These are phyloP conservation scores for Agrenia bidenticulata DNA, from an alignment of 2,888 invertebrate genomes.

Conservation along the genomic window DNA sequence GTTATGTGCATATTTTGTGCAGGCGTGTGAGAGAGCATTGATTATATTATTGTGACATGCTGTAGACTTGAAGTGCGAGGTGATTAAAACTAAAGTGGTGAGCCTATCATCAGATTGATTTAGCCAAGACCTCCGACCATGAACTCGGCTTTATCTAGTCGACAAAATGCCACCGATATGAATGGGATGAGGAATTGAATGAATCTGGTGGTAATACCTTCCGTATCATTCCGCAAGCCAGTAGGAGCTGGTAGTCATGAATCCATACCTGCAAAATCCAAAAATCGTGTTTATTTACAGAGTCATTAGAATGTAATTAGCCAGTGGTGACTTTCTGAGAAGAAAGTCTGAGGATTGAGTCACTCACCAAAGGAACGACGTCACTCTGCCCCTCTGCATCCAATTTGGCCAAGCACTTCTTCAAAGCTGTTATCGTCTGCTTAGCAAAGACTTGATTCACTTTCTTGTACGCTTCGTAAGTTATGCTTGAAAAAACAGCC, in stretches of 20 bases:
- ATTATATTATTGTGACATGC: no score
- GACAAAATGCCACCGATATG: not conserved
- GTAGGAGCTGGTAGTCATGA: conserved; percentile 61
- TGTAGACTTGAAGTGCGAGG: not conserved
- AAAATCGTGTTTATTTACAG: not conserved
- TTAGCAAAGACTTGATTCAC: conserved; percentile 57
- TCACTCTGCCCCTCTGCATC: conserved; percentile 54
- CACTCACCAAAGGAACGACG: conserved; percentile 55
- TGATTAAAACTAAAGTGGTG: not conserved
- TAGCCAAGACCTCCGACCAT: conserved; percentile 12
- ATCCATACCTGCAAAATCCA: conserved; percentile 58
- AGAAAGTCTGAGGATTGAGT: not conserved
- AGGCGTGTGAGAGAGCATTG: no score
- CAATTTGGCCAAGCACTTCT: conserved; percentile 54
- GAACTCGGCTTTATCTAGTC: not conserved
- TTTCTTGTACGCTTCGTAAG: conserved; percentile 56
- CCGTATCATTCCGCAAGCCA: conserved; percentile 59
- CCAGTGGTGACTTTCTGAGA: no score
- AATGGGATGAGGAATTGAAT: no score
- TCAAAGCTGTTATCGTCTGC: conserved; percentile 55
- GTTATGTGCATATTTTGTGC: no score
- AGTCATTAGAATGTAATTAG: no score
- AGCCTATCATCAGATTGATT: conserved; percentile 1
- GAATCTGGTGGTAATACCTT: conserved; percentile 52
- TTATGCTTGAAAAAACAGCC: conserved; percentile 56